phyloP scores from a whole-genome alignment of 2,797 vertebrate species.

The Ceryle rudis region DNA sequence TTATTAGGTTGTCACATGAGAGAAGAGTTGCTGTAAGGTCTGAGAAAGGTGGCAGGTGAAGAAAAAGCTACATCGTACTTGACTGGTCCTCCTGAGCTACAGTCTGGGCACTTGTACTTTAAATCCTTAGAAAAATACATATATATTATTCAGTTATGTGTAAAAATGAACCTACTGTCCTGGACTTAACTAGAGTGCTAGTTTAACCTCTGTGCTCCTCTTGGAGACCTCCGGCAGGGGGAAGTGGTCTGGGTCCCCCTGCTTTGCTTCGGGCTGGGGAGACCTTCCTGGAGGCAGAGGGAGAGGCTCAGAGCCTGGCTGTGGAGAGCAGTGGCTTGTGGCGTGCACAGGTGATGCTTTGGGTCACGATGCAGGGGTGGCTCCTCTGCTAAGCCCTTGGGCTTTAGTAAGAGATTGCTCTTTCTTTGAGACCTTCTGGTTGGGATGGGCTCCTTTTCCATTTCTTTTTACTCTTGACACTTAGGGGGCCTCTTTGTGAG shows the following conservation, averaged over 20 bases:
- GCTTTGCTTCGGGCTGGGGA: accelerated
- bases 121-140: neutral
- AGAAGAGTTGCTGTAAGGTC: neutral
- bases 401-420: neutral
- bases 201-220: neutral
- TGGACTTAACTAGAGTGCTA: neutral
- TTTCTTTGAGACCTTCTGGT: neutral
- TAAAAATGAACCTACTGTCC: neutral
- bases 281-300: accelerated
- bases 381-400: neutral
- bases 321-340: accelerated
- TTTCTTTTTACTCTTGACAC: neutral
- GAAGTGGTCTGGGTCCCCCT: neutral
- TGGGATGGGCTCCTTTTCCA: neutral
- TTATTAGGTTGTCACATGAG: neutral
- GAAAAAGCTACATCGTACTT: neutral
- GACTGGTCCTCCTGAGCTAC: neutral
- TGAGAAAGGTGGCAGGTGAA: neutral
- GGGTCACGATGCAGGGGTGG: neutral
- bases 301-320: neutral
- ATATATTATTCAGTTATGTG: neutral
- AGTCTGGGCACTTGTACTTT: accelerated
- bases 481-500: neutral
- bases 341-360: accelerated
- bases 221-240: neutral